Conservation (phyloP, 2,888 invertebrate genomes). For the Meghimatium bilineatum region DNA sequence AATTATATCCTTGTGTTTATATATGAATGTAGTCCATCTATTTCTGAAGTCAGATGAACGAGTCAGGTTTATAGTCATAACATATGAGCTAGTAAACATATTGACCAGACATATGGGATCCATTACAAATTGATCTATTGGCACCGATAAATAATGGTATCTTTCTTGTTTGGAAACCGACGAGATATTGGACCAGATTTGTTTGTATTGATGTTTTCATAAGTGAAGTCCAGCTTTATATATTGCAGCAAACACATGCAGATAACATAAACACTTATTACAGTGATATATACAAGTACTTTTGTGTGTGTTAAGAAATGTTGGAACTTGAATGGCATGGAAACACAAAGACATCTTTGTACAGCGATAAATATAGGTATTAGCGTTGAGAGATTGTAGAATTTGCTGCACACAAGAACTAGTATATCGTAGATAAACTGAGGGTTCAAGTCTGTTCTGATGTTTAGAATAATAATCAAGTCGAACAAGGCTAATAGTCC, state of each 20-base stretch:
- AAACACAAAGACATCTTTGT: background rate
- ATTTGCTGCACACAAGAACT: background rate
- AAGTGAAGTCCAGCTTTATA: background rate
- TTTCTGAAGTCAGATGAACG: background rate
- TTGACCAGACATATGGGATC: background rate
- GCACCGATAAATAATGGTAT: background rate
- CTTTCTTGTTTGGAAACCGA: background rate
- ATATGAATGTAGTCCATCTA: background rate
- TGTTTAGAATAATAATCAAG: background rate
- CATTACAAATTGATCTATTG: background rate
- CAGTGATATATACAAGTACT: background rate
- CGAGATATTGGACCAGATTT: background rate
- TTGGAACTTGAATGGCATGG: background rate
- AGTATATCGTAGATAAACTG: background rate
- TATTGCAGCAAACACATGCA: background rate
- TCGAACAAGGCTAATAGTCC: background rate
- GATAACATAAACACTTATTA: background rate
- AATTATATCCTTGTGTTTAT: background rate
- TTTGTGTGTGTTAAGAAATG: background rate
- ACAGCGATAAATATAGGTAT: background rate
- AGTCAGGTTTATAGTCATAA: background rate
- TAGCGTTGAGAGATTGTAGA: background rate
- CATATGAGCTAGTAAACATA: background rate
- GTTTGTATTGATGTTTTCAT: background rate
- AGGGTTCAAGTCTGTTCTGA: background rate